Evolutionary conservation across 2,797 vertebrate species (phyloP).

Genomic region (Lophius americanus): DNA sequence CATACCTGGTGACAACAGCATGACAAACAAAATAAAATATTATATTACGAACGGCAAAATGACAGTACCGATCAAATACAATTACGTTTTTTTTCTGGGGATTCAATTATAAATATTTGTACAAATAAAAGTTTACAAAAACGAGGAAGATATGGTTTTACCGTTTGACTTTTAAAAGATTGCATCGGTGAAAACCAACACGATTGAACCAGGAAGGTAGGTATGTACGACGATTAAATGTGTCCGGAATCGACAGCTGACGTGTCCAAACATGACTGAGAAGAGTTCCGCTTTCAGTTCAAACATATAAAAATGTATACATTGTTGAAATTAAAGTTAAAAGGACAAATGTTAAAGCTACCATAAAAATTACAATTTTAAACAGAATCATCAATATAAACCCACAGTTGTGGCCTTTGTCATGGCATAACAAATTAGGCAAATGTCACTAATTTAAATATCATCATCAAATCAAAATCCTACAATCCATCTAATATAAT

Average conservation of each 20-base stretch:
- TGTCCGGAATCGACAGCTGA: conserved; percentile 77
- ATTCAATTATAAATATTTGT: not conserved
- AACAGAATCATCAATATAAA: too few relatives aligned
- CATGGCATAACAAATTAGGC: too few relatives aligned
- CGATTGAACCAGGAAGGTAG: conserved; percentile 46
- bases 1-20: conserved; percentile 69
- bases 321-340: too few relatives aligned
- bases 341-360: too few relatives aligned
- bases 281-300: conserved; percentile 62
- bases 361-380: too few relatives aligned
- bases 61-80: not conserved
- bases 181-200: conserved; percentile 45
- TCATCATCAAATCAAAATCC: too few relatives aligned
- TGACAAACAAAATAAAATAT: conserved; percentile 48
- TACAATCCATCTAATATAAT: too few relatives aligned
- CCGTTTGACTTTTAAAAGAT: conserved; percentile 28
- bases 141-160: conserved; percentile 13
- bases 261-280: conserved; percentile 72
- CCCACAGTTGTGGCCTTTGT: too few relatives aligned
- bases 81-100: not conserved
- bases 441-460: too few relatives aligned
- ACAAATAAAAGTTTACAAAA: not conserved
- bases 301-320: not conserved
- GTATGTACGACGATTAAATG: conserved; percentile 66
- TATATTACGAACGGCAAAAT: conserved; percentile 13